Evolutionary conservation across 2,797 vertebrate species (phyloP).

Genomic region (Myoxocephalus aenaeus): DNA sequence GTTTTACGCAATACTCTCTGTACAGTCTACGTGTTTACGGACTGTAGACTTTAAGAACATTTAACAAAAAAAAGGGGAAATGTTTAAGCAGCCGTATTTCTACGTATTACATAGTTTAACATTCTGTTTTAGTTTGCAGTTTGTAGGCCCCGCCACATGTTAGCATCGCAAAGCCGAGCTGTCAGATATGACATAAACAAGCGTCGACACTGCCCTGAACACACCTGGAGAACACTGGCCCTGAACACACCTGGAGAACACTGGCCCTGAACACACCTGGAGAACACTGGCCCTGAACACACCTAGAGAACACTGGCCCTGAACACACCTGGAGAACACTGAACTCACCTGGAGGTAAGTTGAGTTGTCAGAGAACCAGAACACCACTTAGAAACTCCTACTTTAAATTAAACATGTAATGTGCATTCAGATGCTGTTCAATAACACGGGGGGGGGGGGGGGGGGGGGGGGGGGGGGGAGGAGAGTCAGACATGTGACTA

Average conservation of each 20-base stretch:
- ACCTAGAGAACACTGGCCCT: constrained; percentile 14
- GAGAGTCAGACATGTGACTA: not conserved
- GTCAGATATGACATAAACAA: not conserved
- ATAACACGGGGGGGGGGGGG: not conserved
- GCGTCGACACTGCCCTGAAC: not conserved
- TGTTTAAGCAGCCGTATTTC: not conserved
- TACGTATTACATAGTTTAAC: not conserved
- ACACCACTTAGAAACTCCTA: not conserved
- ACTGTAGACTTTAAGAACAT: not conserved
- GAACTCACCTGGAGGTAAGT: constrained; percentile 17
- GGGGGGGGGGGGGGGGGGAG: too few species aligned
- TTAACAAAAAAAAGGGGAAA: not conserved
- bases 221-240: constrained; percentile 19
- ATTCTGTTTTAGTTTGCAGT: too few species aligned
- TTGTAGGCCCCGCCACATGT: not conserved
- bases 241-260: too few species aligned
- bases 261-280: constrained; percentile 12
- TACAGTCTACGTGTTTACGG: not conserved
- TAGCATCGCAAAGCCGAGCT: not conserved
- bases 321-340: too few species aligned
- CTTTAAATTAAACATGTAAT: not conserved
- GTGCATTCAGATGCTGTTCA: not conserved
- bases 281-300: constrained; percentile 1
- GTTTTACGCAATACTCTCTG: not conserved
- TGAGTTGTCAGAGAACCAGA: not conserved